Conservation (phyloP, 2,113 vertebrate species). For the Oryzias javanicus region DNA sequence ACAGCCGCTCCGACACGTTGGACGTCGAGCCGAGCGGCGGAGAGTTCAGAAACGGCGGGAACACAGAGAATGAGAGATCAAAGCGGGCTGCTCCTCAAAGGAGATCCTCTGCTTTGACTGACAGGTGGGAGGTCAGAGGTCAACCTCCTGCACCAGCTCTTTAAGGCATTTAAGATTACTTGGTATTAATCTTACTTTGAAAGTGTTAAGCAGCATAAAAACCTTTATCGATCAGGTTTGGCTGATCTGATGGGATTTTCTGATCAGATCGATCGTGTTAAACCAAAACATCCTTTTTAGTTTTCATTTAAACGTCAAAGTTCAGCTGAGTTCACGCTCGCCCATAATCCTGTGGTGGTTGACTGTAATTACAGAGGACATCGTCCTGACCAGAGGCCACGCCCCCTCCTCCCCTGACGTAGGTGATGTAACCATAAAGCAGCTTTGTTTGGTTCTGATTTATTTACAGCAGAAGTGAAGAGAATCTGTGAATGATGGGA, state of each 20-base stretch:
- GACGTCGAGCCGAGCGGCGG: constrained; percentile 12
- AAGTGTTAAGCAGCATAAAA: too few species aligned
- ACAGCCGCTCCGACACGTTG: not conserved
- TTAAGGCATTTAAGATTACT: too few species aligned
- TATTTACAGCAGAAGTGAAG: too few species aligned
- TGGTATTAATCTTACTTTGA: too few species aligned
- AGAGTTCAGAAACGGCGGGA: constrained; percentile 1
- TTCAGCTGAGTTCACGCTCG: constrained; percentile 8
- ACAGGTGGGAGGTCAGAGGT: not conserved
- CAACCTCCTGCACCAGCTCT: too few species aligned
- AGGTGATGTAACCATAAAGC: too few species aligned
- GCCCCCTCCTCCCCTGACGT: not conserved
- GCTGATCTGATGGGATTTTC: too few species aligned
- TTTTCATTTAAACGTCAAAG: not conserved
- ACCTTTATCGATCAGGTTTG: too few species aligned
- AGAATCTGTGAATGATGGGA: too few species aligned
- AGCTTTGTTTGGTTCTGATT: too few species aligned
- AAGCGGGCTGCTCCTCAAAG: not conserved
- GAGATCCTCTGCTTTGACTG: not conserved
- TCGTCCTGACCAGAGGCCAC: constrained; percentile 31
- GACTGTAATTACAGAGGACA: constrained; percentile 63
- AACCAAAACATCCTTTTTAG: too few species aligned
- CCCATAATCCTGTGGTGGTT: constrained; percentile 55
- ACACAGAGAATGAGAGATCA: constrained; percentile 32
- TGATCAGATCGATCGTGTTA: too few species aligned